These are phyloP conservation scores for Taeniopygia guttata DNA, from an alignment of 2,797 vertebrate species.

Conservation along the genomic window DNA sequence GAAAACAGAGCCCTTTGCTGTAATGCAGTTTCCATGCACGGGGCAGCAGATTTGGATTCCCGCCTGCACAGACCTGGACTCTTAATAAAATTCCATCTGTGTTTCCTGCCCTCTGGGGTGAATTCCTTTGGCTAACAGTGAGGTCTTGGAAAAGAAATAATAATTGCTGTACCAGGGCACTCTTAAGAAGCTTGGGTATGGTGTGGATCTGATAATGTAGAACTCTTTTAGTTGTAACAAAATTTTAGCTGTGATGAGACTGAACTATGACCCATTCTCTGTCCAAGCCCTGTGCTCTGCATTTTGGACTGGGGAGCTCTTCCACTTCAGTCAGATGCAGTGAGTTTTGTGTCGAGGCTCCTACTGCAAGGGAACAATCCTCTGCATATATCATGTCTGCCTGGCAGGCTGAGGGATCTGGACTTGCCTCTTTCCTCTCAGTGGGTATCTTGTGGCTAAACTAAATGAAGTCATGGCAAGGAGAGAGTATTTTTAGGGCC, in stretches of 20 bases:
- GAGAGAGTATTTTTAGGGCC: not conserved
- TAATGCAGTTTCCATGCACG: not conserved
- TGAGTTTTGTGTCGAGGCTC: not conserved
- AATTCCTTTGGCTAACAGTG: constrained; percentile 3
- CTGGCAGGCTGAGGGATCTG: not conserved
- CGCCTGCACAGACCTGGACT: not conserved
- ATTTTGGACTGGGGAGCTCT: not conserved
- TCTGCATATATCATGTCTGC: not conserved
- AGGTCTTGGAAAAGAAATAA: constrained; percentile 28
- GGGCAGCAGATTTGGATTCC: constrained; percentile 31
- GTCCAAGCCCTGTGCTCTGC: not conserved
- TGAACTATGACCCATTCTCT: not conserved
- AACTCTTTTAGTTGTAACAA: not conserved
- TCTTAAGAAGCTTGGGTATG: not conserved
- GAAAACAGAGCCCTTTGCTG: not conserved
- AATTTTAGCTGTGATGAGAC: not conserved
- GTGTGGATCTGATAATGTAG: not conserved
- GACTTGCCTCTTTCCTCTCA: not conserved
- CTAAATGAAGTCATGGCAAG: not conserved
- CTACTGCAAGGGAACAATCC: not conserved
- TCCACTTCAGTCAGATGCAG: not conserved
- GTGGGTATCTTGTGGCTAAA: not conserved
- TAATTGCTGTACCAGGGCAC: not conserved
- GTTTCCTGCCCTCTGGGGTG: constrained; percentile 21
- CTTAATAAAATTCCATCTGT: constrained; percentile 47